These are phyloP conservation scores for Aricia artaxerxes DNA, from an alignment of 2,888 invertebrate species.

Conservation along the genomic window DNA sequence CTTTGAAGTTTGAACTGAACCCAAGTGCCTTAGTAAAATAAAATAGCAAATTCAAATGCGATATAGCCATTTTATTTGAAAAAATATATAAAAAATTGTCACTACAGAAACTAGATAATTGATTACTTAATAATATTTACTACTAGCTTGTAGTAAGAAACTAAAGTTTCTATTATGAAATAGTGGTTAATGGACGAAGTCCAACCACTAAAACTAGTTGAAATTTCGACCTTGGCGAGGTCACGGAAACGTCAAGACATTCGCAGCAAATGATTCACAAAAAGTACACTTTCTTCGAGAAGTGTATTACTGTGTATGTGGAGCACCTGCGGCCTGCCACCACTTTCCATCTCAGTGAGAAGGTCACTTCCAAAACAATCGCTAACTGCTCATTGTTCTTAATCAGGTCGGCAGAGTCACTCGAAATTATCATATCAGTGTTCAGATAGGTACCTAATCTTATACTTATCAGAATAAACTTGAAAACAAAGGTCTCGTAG, in stretches of 20 bases:
- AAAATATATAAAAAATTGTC: no score
- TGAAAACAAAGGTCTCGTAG: no score
- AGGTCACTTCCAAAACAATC: slow-evolving; percentile 6
- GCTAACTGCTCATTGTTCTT: slow-evolving; percentile 2
- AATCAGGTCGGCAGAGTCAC: background rate
- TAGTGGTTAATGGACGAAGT: no score
- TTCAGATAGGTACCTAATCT: background rate
- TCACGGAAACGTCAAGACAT: no score
- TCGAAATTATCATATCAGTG: background rate
- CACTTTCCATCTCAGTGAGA: slow-evolving; percentile 12
- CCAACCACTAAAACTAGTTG: no score
- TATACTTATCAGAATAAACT: background rate
- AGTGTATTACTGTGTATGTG: background rate
- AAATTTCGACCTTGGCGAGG: no score
- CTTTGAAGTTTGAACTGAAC: no score
- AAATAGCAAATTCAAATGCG: background rate
- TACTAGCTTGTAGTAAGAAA: no score
- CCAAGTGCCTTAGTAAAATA: background rate
- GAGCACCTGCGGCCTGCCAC: background rate
- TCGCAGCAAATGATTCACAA: no score
- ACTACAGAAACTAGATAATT: no score
- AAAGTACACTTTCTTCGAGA: background rate
- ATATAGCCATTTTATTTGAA: background rate
- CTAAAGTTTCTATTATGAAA: no score
- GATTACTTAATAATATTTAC: no score